Evolutionary conservation across 1,140 invertebrate genomes (phyloP).

Genomic region (Drosophila aff.): DNA sequence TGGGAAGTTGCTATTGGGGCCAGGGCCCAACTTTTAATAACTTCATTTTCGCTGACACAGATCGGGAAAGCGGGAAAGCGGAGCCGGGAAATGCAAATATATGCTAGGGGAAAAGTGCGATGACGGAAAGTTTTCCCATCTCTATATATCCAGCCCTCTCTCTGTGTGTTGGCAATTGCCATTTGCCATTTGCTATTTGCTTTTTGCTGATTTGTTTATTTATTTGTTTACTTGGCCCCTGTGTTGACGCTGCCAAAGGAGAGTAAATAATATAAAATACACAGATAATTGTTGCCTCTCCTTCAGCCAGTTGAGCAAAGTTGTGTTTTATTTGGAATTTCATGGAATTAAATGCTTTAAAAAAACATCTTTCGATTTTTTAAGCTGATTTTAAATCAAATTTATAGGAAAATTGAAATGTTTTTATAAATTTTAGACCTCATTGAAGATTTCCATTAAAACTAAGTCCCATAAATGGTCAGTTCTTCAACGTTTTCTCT

Average conservation of each 20-base stretch:
- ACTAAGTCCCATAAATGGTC: not conserved
- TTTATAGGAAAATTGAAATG: not conserved
- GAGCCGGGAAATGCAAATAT: slow-evolving; percentile 28
- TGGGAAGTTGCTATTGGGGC: slow-evolving; percentile 28
- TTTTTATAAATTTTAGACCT: too few species aligned
- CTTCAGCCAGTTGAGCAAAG: not conserved
- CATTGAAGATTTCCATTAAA: not conserved
- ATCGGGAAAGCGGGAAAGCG: too few species aligned
- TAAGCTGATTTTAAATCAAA: not conserved
- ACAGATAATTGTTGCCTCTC: slow-evolving; percentile 36
- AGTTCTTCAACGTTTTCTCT: not conserved
- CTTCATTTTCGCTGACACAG: slow-evolving; percentile 35
- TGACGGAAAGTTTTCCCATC: slow-evolving; percentile 19
- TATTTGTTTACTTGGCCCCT: slow-evolving; percentile 54
- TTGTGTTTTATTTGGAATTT: not conserved
- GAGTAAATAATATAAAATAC: slow-evolving; percentile 54
- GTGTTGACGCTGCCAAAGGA: slow-evolving; percentile 55
- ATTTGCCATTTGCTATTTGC: slow-evolving; percentile 36
- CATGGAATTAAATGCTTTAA: not conserved
- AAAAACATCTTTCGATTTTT: not conserved
- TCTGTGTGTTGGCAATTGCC: slow-evolving; percentile 6
- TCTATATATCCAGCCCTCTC: not conserved
- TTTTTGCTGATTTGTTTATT: slow-evolving; percentile 37
- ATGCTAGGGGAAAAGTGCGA: slow-evolving; percentile 16
- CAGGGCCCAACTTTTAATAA: slow-evolving; percentile 66